Conservation (phyloP, 2,113 vertebrate genomes). For the Mus musculus region GRCm39 chr10:121483001-121483500, state of each 20-base stretch:
- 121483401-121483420: slow-evolving; percentile 30
- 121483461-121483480: background rate
- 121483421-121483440: background rate
- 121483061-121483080: background rate
- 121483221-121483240: background rate
- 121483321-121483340: background rate
- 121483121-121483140: background rate
- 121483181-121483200: background rate
- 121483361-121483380: slow-evolving; percentile 30
- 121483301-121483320: background rate
- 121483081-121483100: background rate
- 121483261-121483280: background rate
- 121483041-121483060: background rate
- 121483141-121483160: background rate
- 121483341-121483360: slow-evolving; percentile 33
- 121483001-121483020: background rate
- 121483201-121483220: background rate
- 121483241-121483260: background rate
- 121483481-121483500: background rate
- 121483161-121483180: background rate
- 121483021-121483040: background rate
- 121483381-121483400: slow-evolving; percentile 1
- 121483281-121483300: background rate
- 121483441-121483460: background rate
- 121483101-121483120: background rate